These are phyloP conservation scores for Siniperca undulata DNA, from an alignment of 2,797 vertebrate genomes.

Conservation along the genomic window DNA sequence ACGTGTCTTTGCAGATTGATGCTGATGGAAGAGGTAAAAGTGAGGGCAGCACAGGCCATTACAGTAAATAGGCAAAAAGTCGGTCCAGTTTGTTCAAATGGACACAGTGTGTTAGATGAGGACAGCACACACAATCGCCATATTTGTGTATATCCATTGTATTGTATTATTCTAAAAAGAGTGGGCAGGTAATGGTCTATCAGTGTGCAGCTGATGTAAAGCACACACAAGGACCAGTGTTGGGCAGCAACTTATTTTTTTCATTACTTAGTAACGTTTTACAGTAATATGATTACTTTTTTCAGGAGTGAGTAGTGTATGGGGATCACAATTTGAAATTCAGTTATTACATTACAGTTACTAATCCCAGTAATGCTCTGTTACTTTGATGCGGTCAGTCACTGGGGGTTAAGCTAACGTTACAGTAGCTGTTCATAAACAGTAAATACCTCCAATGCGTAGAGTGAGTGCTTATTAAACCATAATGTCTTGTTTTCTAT, in stretches of 20 bases:
- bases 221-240: not conserved
- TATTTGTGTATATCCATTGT: not conserved
- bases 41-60: conserved; percentile 13
- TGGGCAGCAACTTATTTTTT: too few relatives aligned
- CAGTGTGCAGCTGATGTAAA: not conserved
- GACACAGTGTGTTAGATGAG: not conserved
- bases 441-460: too few relatives aligned
- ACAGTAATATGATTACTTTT: not conserved
- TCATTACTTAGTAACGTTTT: too few relatives aligned
- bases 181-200: not conserved
- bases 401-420: too few relatives aligned
- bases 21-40: conserved; percentile 62
- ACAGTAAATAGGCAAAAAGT: conserved; percentile 9
- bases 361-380: not conserved
- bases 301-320: not conserved
- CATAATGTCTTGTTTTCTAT: not conserved
- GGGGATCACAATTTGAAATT: not conserved
- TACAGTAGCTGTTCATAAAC: too few relatives aligned
- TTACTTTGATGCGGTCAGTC: not conserved
- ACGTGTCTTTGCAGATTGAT: conserved; percentile 55
- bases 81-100: not conserved
- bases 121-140: not conserved
- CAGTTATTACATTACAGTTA: not conserved
- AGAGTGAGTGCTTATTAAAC: too few relatives aligned
- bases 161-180: not conserved